Base-by-base conservation (phyloP, 2,113 vertebrate species). In the Hyperopisus bebe region DNA sequence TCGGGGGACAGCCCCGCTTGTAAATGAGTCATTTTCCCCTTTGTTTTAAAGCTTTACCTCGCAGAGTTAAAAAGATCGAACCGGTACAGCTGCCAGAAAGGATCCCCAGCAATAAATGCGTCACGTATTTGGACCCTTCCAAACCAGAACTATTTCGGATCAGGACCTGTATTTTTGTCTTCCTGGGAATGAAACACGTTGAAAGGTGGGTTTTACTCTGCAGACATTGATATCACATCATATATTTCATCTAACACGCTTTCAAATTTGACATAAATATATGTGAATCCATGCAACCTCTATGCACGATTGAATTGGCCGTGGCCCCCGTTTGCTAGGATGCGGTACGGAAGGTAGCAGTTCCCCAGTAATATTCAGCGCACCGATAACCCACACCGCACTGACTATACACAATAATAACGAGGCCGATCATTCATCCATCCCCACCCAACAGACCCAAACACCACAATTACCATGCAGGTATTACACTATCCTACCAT, bases 1-100 rank as follows among this genome's bases (percentile, higher is more conserved):
- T 99, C 98, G 24, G 98, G 97, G 94, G 98, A 98, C 91, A 99
- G 96, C 92, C 98, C 98, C 90, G 98, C 98, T 96, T 99, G 98
- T 91, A 99, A 96, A 92, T 99, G 98, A 98, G 98, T 99, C 98
- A 99, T 99, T 92, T 92, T 80, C 35, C 35, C 15, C 35, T 94
- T 92, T 93, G 92, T 70, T 93, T 92, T 89, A 92, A 87, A 91
- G 90, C 91, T 39, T 90, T 91, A 70, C 91, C 47, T 80, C 91
- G 47, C 89, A 80, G n/a, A 48, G 31, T 90, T 42, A 44, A 80
- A n/a, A n/a, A 84, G 90, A n/a, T 48, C 62, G 50, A 51, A 31
- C n/a, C 62, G 13, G 27, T 35, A 8, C 82, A 51, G 50, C 24
- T 87, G 74, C 77, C 42, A 55, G 77, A 24, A 80, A 86, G 51